Evolutionary conservation across 2,888 invertebrate species (phyloP).

Genomic region (Lepetodrilus schrolli): DNA sequence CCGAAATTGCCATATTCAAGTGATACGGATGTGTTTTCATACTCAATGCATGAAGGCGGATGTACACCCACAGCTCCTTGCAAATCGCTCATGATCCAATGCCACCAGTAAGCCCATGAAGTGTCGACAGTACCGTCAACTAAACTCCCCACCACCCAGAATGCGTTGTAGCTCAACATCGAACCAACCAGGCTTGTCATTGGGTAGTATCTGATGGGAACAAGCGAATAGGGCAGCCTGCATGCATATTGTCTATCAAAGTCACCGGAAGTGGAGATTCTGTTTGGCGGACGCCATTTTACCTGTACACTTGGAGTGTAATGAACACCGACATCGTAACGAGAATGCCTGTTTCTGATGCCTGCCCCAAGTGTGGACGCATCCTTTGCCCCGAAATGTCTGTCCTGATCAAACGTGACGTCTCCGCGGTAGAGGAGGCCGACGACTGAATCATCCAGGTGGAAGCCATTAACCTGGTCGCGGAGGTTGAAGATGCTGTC

Average conservation of each 20-base stretch:
- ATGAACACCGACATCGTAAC: not conserved
- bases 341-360: not conserved
- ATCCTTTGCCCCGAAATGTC: not conserved
- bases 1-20: too few relatives aligned
- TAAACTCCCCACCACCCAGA: not conserved
- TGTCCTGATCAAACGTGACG: not conserved
- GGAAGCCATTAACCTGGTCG: not conserved
- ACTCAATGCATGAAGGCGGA: not conserved
- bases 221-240: not conserved
- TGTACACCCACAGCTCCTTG: not conserved
- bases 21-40: too few relatives aligned
- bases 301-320: not conserved
- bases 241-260: not conserved
- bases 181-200: not conserved
- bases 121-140: not conserved
- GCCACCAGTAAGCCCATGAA: not conserved
- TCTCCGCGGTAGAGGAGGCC: not conserved
- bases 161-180: not conserved
- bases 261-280: too few relatives aligned
- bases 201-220: not conserved
- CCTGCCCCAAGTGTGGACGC: not conserved
- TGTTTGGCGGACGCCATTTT: not conserved
- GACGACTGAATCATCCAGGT: not conserved
- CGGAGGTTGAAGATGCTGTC: not conserved
- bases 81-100: not conserved